Evolutionary conservation across 2,113 vertebrate species (phyloP), one percentile per base, ranked within the genome.

Genomic region (Reinhardtius hippoglossoides): DNA sequence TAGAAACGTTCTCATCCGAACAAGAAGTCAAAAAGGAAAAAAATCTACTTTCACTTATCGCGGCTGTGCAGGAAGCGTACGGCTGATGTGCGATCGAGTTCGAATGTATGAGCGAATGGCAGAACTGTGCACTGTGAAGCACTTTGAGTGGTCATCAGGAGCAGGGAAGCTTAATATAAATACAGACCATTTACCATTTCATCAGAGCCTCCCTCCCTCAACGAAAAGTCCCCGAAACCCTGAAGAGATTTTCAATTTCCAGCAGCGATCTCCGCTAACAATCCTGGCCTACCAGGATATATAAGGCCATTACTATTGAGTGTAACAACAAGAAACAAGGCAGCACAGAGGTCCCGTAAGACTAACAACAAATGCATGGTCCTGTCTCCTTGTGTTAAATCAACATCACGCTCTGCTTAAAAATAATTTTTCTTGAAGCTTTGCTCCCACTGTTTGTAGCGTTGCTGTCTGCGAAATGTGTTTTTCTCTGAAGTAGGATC

Each of bases 201-300:
- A 12, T 42, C 9, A 10, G 23, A 54, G 13, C 64, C 64, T 31
- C 77, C 40, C 52, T 23, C 63, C 55, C 57, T 20, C 54, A 16
- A 57, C 12, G 37, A 81, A 71, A 70, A 80, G 66, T 21, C 52
- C 52, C 52, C 63, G 37, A 67, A 84, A 82, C 73, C 73, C 59
- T 75, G 56, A 90, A 89, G 81, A 87, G 59, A 80, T 80, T 90
- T 91, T 91, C 87, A 88, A 87, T 94, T 85, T 92, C 71, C 80
- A 80, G 59, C 13, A 59, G 56, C 63, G 16, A 70, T 78, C 69
- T 77, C 23, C 40, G 37, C 87, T 88, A 92, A 91, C 84, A 87
- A 71, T 56, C 62, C 61, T 27, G 46, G 70, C 81, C 83, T 76
- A 71, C n/a, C 46, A 78, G 82, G 87, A 80, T 76, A 87, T 89